Conservation (phyloP, 2,797 vertebrate species). For the Schizothorax lantsangensis region DNA sequence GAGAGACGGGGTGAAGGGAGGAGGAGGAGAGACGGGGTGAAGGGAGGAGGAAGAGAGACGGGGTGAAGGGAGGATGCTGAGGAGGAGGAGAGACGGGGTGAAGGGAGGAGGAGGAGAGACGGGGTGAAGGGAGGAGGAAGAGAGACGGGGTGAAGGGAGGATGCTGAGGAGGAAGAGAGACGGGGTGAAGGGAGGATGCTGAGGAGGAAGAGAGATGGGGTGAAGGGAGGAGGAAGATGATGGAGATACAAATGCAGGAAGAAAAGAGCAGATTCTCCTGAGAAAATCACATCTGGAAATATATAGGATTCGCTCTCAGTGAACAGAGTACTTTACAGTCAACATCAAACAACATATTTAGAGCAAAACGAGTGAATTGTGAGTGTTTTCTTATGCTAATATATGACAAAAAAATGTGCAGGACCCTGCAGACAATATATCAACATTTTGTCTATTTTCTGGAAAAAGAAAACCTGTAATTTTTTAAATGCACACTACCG, state of each 20-base stretch:
- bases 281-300: neutral
- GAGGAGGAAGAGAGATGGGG: neutral
- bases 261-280: neutral
- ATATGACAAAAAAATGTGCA: neutral
- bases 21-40: no score
- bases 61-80: no score
- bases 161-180: no score
- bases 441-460: neutral
- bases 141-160: no score
- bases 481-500: neutral
- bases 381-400: neutral
- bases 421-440: neutral
- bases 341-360: neutral
- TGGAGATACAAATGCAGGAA: neutral
- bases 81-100: no score
- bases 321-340: neutral
- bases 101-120: no score
- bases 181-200: no score
- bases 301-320: neutral
- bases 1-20: no score
- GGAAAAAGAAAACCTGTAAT: neutral
- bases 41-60: no score
- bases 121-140: no score
- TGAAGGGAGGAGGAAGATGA: conserved; percentile 5
- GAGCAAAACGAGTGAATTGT: neutral